These are phyloP conservation scores for Herpetotheres cachinnans DNA, from an alignment of 2,113 vertebrate genomes.

Conservation along the genomic window DNA sequence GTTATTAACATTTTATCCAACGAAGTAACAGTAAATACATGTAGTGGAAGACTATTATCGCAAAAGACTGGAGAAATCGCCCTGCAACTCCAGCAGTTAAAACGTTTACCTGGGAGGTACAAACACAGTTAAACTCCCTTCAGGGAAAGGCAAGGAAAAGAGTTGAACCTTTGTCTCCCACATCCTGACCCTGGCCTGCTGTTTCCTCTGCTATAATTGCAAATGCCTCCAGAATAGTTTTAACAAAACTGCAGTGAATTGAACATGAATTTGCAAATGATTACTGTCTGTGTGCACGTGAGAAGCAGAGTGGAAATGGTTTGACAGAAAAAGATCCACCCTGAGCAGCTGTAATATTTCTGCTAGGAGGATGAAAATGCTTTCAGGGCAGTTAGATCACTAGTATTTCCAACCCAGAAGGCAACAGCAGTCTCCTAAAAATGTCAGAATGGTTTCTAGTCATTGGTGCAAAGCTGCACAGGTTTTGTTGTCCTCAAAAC, in stretches of 20 bases:
- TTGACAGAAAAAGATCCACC: not conserved
- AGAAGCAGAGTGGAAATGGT: not conserved
- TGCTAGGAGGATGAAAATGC: not conserved
- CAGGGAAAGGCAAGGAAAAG: not conserved
- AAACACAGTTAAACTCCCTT: not conserved
- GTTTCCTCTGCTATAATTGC: not conserved
- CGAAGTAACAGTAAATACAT: not conserved
- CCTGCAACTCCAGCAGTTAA: not conserved
- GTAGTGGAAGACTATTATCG: not conserved
- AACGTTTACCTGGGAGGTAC: not conserved
- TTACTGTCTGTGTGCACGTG: not conserved
- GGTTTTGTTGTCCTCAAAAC: conserved; percentile 1
- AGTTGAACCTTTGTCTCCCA: not conserved
- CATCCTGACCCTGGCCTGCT: not conserved
- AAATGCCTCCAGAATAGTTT: not conserved
- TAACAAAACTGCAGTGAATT: not conserved
- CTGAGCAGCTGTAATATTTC: not conserved
- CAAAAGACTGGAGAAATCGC: not conserved
- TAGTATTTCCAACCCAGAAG: not conserved
- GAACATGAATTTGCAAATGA: not conserved
- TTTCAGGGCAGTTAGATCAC: not conserved
- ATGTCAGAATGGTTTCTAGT: not conserved
- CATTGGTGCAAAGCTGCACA: not conserved
- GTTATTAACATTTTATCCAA: not conserved
- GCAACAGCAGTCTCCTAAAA: not conserved